phyloP scores from a whole-genome alignment of 2,797 vertebrate species.

The Loris lydekkerianus region DNA sequence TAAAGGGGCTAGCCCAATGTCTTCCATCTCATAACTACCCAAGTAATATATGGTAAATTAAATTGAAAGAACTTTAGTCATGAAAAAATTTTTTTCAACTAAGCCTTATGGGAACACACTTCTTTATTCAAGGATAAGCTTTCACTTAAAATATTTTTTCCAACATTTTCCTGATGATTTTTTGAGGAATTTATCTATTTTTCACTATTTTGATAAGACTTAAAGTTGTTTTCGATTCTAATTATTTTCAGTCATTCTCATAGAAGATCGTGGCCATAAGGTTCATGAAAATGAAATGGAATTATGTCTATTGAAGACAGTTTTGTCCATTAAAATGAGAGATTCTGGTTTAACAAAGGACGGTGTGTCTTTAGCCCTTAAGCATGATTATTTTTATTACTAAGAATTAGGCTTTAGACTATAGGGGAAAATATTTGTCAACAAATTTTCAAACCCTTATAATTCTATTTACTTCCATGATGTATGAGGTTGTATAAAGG shows the following conservation, averaged over 20 bases:
- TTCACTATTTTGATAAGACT: not conserved
- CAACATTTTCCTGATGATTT: constrained; percentile 6
- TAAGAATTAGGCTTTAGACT: constrained; percentile 39
- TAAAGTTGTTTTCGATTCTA: constrained; percentile 29
- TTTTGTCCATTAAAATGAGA: constrained; percentile 15
- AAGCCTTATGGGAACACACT: not conserved
- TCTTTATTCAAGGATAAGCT: constrained; percentile 34
- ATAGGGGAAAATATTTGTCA: constrained; percentile 60
- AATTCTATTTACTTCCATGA: constrained; percentile 49
- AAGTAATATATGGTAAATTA: not conserved
- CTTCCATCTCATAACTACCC: not conserved
- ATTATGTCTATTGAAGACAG: not conserved
- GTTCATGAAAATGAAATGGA: constrained; percentile 57
- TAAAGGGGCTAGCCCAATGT: not conserved
- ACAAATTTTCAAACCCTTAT: constrained; percentile 57
- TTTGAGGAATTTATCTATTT: not conserved
- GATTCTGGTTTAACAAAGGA: constrained; percentile 12
- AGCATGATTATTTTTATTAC: constrained; percentile 58
- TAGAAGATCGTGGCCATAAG: not conserved
- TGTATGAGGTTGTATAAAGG: not conserved
- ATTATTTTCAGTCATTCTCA: constrained; percentile 17
- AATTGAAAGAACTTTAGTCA: constrained; percentile 5
- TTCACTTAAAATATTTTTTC: constrained; percentile 57
- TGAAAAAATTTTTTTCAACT: constrained; percentile 37
- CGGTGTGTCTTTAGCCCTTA: constrained; percentile 19